Evolutionary conservation across 1,140 invertebrate species (phyloP).

Genomic region (Leptinotarsa texana): DNA sequence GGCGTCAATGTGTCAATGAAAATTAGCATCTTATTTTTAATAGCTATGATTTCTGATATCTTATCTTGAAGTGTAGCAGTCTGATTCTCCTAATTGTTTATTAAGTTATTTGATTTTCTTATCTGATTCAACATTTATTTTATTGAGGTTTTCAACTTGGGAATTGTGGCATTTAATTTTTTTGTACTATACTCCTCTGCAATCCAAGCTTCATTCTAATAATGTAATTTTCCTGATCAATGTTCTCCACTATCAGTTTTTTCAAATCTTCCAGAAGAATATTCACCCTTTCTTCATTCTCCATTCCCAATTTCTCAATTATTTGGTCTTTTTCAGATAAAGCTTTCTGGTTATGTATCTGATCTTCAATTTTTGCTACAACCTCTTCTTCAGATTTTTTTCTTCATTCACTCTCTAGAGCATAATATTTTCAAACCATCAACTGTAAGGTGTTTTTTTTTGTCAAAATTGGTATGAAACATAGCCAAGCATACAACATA

Average conservation of each 20-base stretch:
- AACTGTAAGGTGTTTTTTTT: not conserved
- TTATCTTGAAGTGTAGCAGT: not conserved
- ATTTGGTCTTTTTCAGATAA: not conserved
- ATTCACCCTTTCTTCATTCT: not conserved
- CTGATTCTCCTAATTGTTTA: not conserved
- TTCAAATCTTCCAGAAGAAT: not conserved
- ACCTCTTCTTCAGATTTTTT: not conserved
- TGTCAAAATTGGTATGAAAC: not conserved
- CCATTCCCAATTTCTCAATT: not conserved
- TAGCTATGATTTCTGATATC: not conserved
- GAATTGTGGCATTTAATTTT: not conserved
- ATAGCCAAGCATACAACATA: not conserved
- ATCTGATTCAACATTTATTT: not conserved
- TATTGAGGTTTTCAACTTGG: not conserved
- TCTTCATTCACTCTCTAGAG: not conserved
- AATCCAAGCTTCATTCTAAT: not conserved
- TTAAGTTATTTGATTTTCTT: not conserved
- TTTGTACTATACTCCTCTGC: not conserved
- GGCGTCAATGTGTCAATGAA: not conserved
- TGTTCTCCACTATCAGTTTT: not conserved
- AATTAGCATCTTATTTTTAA: not conserved
- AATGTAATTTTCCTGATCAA: not conserved
- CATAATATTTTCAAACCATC: not conserved
- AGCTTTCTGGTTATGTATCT: not conserved
- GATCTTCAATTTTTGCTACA: not conserved